These are phyloP conservation scores for Pygocentrus nattereri DNA, from an alignment of 2,797 vertebrate species.

Conservation along the genomic window DNA sequence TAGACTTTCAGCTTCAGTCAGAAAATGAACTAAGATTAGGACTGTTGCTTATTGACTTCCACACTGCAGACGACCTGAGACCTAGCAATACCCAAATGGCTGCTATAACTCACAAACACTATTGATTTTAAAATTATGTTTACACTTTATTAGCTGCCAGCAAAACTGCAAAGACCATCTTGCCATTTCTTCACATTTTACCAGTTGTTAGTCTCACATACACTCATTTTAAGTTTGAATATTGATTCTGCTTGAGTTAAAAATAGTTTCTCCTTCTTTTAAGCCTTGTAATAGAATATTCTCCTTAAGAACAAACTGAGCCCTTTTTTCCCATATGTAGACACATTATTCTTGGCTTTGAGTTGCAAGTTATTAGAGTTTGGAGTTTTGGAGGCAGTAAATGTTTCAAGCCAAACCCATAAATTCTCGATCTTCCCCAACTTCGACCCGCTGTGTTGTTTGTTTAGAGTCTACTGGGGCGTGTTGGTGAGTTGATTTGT, in stretches of 20 bases:
- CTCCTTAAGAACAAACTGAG: neutral
- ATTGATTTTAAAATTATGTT: slow-evolving; percentile 6
- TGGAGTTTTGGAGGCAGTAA: slow-evolving; percentile 37
- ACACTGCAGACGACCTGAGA: neutral
- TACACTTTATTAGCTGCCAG: neutral
- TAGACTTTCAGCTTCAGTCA: no score
- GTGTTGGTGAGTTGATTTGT: slow-evolving; percentile 33
- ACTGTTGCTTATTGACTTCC: neutral
- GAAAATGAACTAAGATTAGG: slow-evolving; percentile 34
- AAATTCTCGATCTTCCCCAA: slow-evolving; percentile 73
- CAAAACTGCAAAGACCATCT: neutral
- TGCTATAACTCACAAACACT: neutral
- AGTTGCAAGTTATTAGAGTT: slow-evolving; percentile 23
- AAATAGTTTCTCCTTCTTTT: neutral
- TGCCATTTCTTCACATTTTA: neutral
- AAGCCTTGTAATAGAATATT: slow-evolving; percentile 3
- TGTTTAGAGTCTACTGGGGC: slow-evolving; percentile 47
- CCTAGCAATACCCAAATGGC: no score
- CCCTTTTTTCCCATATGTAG: slow-evolving; percentile 4
- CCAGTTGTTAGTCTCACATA: neutral
- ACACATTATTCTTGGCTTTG: slow-evolving; percentile 28
- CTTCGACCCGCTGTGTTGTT: slow-evolving; percentile 57
- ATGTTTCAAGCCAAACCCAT: slow-evolving; percentile 59
- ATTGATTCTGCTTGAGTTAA: slow-evolving; percentile 7
- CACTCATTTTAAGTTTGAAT: neutral